phyloP scores from a whole-genome alignment of 2,797 vertebrate species.

The Bovichtus diacanthus region DNA sequence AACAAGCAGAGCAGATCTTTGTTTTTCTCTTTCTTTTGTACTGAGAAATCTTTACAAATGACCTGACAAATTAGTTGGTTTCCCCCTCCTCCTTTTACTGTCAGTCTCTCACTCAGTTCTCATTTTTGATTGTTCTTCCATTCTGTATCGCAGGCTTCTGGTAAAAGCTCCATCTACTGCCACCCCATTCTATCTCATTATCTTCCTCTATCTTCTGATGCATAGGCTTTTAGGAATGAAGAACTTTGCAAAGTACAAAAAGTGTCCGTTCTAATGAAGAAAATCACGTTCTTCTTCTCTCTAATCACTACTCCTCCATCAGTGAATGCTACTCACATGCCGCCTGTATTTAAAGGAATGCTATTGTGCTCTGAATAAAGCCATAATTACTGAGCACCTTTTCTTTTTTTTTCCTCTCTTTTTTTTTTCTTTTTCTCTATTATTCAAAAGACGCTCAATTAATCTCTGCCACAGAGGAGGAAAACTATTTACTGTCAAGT shows the following conservation, averaged over 20 bases:
- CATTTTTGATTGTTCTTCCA: slow-evolving; percentile 59
- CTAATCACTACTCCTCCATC: slow-evolving; percentile 72
- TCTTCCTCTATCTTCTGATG: slow-evolving; percentile 65
- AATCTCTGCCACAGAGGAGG: slow-evolving; percentile 36
- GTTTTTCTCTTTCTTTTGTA: slow-evolving; percentile 48
- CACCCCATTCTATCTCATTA: slow-evolving; percentile 56
- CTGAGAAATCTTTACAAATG: slow-evolving; percentile 71
- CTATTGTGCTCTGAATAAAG: slow-evolving; percentile 64
- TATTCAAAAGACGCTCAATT: slow-evolving; percentile 36
- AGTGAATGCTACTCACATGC: slow-evolving; percentile 46
- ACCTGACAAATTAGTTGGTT: slow-evolving; percentile 56
- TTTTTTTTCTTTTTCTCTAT: slow-evolving; percentile 62
- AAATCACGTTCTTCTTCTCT: slow-evolving; percentile 62
- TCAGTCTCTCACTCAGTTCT: slow-evolving; percentile 45
- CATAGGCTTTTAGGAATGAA: slow-evolving; percentile 76
- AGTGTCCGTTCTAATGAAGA: slow-evolving; percentile 68
- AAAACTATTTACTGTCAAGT: slow-evolving; percentile 47
- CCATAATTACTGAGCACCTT: slow-evolving; percentile 66
- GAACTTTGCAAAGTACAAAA: slow-evolving; percentile 63
- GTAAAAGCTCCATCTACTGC: slow-evolving; percentile 69
- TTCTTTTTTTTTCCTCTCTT: slow-evolving; percentile 55
- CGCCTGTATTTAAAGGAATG: slow-evolving; percentile 56
- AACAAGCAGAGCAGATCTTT: slow-evolving; percentile 54
- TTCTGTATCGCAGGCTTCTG: slow-evolving; percentile 55
- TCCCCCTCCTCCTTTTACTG: slow-evolving; percentile 34